These are phyloP conservation scores for Acipenser ruthenus DNA, from an alignment of 2,797 vertebrate genomes.

Conservation along the genomic window DNA sequence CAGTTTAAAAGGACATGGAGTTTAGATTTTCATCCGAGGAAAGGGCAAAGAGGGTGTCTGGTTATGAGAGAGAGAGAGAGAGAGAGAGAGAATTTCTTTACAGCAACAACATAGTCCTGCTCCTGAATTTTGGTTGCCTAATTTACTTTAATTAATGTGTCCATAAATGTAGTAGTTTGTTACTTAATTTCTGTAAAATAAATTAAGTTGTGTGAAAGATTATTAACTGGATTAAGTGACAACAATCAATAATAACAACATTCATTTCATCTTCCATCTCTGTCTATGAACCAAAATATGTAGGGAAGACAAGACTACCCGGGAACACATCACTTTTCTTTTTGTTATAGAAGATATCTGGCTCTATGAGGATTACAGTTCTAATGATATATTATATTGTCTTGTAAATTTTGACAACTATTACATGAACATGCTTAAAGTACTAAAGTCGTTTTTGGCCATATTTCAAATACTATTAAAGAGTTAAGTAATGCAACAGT, in stretches of 20 bases:
- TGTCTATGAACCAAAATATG: neutral
- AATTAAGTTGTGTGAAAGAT: neutral
- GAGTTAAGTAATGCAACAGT: conserved; percentile 64
- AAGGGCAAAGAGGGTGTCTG: conserved; percentile 1
- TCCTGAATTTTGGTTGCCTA: neutral
- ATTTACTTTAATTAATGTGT: neutral
- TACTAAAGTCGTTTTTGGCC: conserved; percentile 40
- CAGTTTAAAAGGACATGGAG: conserved; percentile 65
- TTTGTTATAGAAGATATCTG: too few species aligned
- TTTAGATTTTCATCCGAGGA: conserved; percentile 58
- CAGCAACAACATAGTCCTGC: conserved; percentile 1
- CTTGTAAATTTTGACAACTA: conserved; percentile 40
- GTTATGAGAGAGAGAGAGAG: conserved; percentile 13
- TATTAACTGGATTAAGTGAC: neutral
- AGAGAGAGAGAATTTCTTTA: conserved; percentile 9
- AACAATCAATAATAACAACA: neutral
- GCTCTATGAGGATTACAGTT: too few species aligned
- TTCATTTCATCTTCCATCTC: neutral
- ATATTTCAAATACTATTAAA: conserved; percentile 57
- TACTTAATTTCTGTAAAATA: neutral
- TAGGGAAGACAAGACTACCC: too few species aligned
- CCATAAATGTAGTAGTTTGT: neutral
- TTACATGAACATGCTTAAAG: conserved; percentile 42
- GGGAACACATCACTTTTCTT: too few species aligned
- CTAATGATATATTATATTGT: conserved; percentile 32